phyloP scores from a whole-genome alignment of 2,888 invertebrate genomes.

The Sipha maydis region DNA sequence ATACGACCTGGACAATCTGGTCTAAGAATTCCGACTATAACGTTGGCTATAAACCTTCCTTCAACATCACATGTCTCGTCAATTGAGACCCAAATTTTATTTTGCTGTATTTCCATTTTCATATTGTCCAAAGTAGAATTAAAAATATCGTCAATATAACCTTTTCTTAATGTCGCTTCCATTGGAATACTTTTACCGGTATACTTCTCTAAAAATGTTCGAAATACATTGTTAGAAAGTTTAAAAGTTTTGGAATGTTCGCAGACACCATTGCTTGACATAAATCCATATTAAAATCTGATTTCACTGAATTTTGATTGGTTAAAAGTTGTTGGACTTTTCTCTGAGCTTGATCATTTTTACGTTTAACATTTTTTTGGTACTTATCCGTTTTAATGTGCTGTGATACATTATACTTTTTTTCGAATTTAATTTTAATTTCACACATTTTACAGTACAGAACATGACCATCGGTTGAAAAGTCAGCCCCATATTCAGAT shows the following conservation, averaged over 20 bases:
- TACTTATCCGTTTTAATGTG: too few relatives aligned
- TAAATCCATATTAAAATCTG: conserved; percentile 17
- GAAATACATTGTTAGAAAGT: background rate
- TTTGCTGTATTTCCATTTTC: too few relatives aligned
- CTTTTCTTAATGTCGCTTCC: background rate
- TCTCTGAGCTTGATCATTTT: background rate
- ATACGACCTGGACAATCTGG: conserved; percentile 18
- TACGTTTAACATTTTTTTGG: too few relatives aligned
- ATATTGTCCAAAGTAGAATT: too few relatives aligned
- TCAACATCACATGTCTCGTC: conserved; percentile 12
- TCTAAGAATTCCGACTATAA: conserved; percentile 33
- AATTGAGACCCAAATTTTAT: too few relatives aligned
- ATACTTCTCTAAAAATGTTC: background rate
- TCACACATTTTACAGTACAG: too few relatives aligned
- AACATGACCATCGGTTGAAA: too few relatives aligned
- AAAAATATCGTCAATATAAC: too few relatives aligned
- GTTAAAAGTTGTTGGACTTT: background rate
- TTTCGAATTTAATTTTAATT: too few relatives aligned
- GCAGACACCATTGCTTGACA: background rate
- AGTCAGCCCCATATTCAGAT: too few relatives aligned
- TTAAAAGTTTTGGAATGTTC: background rate
- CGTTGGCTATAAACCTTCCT: conserved; percentile 16
- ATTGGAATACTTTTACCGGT: background rate
- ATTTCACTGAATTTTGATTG: conserved; percentile 6
- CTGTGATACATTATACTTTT: too few relatives aligned